These are phyloP conservation scores for Dioctria linearis DNA, from an alignment of 2,888 invertebrate genomes.

Conservation along the genomic window DNA sequence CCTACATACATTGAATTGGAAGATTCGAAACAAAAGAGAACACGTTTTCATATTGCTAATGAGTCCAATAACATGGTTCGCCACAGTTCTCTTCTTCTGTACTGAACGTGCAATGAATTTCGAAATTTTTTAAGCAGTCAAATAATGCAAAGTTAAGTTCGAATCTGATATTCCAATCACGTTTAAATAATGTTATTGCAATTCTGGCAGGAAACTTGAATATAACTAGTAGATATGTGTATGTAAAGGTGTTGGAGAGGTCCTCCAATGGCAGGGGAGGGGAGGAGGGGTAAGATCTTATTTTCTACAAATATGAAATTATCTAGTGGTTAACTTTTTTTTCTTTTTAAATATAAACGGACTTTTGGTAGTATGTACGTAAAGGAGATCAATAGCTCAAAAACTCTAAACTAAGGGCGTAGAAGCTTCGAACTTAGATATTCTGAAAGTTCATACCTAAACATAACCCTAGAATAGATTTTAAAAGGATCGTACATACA, in stretches of 20 bases:
- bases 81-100: slow-evolving; percentile 20
- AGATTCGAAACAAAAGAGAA: slow-evolving; percentile 43
- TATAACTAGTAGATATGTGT: not conserved
- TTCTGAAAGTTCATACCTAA: too few relatives aligned
- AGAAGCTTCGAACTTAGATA: too few relatives aligned
- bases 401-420: too few relatives aligned
- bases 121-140: not conserved
- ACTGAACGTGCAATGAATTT: slow-evolving; percentile 29
- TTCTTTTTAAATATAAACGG: too few relatives aligned
- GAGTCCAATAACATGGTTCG: slow-evolving; percentile 49
- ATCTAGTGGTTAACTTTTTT: too few relatives aligned
- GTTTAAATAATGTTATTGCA: slow-evolving; percentile 41
- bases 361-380: too few relatives aligned
- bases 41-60: slow-evolving; percentile 51
- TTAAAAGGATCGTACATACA: too few relatives aligned
- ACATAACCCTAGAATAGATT: too few relatives aligned
- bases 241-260: not conserved
- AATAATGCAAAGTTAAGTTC: not conserved
- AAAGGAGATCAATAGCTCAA: too few relatives aligned
- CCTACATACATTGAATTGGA: not conserved
- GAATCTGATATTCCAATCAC: slow-evolving; percentile 37
- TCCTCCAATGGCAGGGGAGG: too few relatives aligned
- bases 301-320: too few relatives aligned
- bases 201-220: slow-evolving; percentile 33
- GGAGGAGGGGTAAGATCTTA: too few relatives aligned